Evolutionary conservation across 2,888 invertebrate species (phyloP).

Genomic region (Silvanus unidentatus): DNA sequence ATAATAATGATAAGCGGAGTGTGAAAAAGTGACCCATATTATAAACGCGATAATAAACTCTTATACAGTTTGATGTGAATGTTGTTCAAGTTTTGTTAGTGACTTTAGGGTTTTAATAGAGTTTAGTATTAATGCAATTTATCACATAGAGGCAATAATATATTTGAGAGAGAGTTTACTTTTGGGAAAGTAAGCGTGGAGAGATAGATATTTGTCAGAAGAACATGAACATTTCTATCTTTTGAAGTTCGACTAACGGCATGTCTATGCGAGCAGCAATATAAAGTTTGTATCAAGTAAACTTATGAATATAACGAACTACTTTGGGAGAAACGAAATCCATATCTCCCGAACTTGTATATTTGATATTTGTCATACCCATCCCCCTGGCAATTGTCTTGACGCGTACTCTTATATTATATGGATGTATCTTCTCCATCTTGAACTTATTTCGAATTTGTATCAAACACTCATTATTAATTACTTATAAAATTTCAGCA

Average conservation of each 20-base stretch:
- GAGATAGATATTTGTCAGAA: conserved; percentile 26
- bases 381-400: conserved; percentile 8
- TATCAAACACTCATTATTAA: conserved; percentile 3
- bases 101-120: conserved; percentile 26
- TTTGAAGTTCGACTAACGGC: conserved; percentile 23
- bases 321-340: conserved; percentile 36
- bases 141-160: conserved; percentile 27
- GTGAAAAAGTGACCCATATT: too few relatives aligned
- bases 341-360: conserved; percentile 41
- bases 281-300: conserved; percentile 42
- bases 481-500: background rate
- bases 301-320: conserved; percentile 40
- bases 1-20: too few relatives aligned
- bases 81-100: conserved; percentile 4
- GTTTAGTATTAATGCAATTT: conserved; percentile 27
- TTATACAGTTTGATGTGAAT: too few relatives aligned
- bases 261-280: conserved; percentile 26
- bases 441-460: conserved; percentile 1
- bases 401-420: too few relatives aligned
- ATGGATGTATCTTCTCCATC: background rate
- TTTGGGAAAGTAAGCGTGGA: conserved; percentile 16
- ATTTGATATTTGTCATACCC: conserved; percentile 39
- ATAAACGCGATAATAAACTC: too few relatives aligned
- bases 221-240: conserved; percentile 28
- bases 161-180: conserved; percentile 25